These are phyloP conservation scores for Octopus sinensis DNA, from an alignment of 1,140 invertebrate species.

Conservation along the genomic window DNA sequence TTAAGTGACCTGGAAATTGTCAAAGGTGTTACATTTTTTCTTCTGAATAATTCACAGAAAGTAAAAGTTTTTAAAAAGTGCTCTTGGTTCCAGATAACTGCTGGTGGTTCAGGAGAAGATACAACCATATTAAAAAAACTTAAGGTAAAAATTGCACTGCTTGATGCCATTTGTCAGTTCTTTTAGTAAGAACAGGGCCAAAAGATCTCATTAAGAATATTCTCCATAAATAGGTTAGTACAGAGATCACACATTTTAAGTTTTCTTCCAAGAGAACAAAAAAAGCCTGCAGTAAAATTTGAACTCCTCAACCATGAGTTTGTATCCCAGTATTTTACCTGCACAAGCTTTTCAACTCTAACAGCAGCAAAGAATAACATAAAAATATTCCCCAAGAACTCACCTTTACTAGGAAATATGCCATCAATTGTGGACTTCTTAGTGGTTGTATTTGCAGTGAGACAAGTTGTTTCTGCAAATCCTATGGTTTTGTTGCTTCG, in stretches of 20 bases:
- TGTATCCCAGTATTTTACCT: not conserved
- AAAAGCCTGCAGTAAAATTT: not conserved
- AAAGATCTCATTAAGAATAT: not conserved
- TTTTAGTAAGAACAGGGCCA: no score
- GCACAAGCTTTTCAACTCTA: not conserved
- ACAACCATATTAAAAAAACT: no score
- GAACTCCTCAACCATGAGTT: not conserved
- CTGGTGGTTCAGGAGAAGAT: no score
- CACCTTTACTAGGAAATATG: slow-evolving; percentile 32
- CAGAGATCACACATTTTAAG: not conserved
- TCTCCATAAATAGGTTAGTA: not conserved
- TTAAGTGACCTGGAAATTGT: no score
- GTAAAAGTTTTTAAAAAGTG: no score
- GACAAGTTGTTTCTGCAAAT: slow-evolving; percentile 48
- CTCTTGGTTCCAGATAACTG: no score
- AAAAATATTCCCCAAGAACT: not conserved
- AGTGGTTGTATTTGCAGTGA: slow-evolving; percentile 23
- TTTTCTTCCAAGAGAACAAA: not conserved
- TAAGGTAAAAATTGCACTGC: no score
- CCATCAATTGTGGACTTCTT: slow-evolving; percentile 27
- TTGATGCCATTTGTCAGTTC: no score
- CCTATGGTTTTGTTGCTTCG: slow-evolving; percentile 40
- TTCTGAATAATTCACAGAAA: no score
- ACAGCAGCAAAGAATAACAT: not conserved
- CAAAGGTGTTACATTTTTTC: no score